Evolutionary conservation across 2,888 invertebrate genomes (phyloP), one percentile per base, ranked within the genome.

Genomic region (Cancer borealis): DNA sequence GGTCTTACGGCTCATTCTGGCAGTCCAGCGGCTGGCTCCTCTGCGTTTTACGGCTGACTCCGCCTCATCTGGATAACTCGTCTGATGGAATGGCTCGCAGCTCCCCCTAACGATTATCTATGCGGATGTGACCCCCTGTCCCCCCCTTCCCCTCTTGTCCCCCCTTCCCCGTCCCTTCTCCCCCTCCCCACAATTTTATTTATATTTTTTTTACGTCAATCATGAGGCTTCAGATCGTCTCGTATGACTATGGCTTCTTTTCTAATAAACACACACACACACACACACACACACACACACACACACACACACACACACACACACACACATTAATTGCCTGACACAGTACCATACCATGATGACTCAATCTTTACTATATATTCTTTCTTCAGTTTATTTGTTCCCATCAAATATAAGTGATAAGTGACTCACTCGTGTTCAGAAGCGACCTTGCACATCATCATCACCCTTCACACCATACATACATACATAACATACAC

Each of bases 1-100:
- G 30, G 49, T 79, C 92, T 92, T 84, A 45, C 54, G 88, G 88
- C 46, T 45, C 79, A 84, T 84, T 87, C 88, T 88, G 84, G 39
- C 39, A 88, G 87, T 92, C 92, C 92, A 88, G 60, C 49, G 54
- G n/a, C 46, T 87, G 49, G 88, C 30, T 66, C 87, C 87, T 49
- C 47, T 87, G 92, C 30, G 87, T 54, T 49, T 92, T 92, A 92
- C 87, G 92, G 54, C 87, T 54, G 39, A 60, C 39, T 66, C 45
- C 26, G 90, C 90, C 54, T 30, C 17, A 49, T 90, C 17, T 90
- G 90, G 90, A 49, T 60, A 54, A 54, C 49, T 17, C 90, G 49
- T 60, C 49, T 91, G 91, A 91, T 66, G 91, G 60, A 66, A 91
- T 66, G 91, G 66, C 30, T 39, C 8, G 66, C 39, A 39, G 39